Percentiles rank a stretch among this genome's conserved stretches.
Conservation (phyloP, 2,113 vertebrate species). For the Tragulus kanchil region DNA sequence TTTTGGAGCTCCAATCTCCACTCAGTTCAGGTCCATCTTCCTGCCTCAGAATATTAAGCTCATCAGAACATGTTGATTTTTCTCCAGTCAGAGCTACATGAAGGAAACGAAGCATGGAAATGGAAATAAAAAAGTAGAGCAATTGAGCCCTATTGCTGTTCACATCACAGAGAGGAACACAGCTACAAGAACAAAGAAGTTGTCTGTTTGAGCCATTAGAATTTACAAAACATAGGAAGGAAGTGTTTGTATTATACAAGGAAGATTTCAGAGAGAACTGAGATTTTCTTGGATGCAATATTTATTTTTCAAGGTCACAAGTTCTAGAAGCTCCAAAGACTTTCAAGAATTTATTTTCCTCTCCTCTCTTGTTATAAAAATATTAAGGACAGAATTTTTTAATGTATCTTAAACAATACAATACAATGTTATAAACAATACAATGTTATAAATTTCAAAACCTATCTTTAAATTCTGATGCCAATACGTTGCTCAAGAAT, state of each 20-base stretch:
- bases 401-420: constrained; percentile 39
- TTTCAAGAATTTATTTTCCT: constrained; percentile 73
- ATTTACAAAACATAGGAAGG: constrained; percentile 80
- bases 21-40: constrained; percentile 86
- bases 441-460: constrained; percentile 78
- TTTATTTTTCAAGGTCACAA: constrained; percentile 84
- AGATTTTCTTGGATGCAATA: constrained; percentile 80
- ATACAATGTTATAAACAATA: constrained; percentile 56
- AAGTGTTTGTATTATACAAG: constrained; percentile 85
- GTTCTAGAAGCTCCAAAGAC: constrained; percentile 75
- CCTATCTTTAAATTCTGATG: constrained; percentile 73
- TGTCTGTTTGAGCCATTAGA: constrained; percentile 72
- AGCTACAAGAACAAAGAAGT: constrained; percentile 42
- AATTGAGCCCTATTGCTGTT: constrained; percentile 28
- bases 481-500: constrained; percentile 58
- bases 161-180: constrained; percentile 78
- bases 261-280: constrained; percentile 79
- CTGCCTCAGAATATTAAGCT: constrained; percentile 82
- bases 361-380: constrained; percentile 79
- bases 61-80: constrained; percentile 85
- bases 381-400: constrained; percentile 34
- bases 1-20: constrained; percentile 85
- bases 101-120: constrained; percentile 86
- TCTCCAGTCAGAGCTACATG: constrained; percentile 81
- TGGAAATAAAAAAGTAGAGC: constrained; percentile 65